Evolutionary conservation across 2,113 vertebrate genomes (phyloP).

Genomic region (Tylochromis polylepis): DNA sequence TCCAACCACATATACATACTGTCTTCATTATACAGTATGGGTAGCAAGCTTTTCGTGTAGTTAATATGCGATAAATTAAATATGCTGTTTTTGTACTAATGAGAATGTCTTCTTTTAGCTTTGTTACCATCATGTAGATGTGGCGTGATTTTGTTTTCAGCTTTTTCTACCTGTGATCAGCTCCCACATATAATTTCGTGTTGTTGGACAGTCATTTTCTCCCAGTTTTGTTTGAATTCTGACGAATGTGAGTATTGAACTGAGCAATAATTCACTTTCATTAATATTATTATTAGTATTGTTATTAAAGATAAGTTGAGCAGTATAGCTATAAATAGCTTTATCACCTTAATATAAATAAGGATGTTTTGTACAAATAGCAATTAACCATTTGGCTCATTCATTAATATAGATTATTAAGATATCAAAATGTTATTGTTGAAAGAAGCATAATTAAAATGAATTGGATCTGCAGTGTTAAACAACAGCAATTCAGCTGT

Average conservation of each 20-base stretch:
- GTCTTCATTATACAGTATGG: neutral
- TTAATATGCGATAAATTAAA: neutral
- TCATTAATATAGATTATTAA: neutral
- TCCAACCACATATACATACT: neutral
- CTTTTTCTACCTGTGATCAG: neutral
- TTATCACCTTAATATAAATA: neutral
- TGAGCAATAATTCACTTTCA: neutral
- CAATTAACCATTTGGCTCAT: neutral
- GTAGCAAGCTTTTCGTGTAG: neutral
- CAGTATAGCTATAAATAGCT: neutral
- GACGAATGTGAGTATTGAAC: neutral
- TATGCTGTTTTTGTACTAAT: neutral
- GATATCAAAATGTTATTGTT: neutral
- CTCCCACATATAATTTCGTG: neutral
- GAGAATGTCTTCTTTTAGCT: neutral
- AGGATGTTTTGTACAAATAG: neutral
- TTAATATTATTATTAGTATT: neutral
- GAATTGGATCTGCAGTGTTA: neutral
- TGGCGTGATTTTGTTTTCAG: neutral
- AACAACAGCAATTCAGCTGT: neutral
- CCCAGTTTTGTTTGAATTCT: neutral
- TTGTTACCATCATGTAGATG: neutral
- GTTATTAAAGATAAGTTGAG: neutral
- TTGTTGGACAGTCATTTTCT: neutral
- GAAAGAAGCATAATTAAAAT: neutral